Conservation (phyloP, 2,113 vertebrate species). For the Uria aalge region DNA sequence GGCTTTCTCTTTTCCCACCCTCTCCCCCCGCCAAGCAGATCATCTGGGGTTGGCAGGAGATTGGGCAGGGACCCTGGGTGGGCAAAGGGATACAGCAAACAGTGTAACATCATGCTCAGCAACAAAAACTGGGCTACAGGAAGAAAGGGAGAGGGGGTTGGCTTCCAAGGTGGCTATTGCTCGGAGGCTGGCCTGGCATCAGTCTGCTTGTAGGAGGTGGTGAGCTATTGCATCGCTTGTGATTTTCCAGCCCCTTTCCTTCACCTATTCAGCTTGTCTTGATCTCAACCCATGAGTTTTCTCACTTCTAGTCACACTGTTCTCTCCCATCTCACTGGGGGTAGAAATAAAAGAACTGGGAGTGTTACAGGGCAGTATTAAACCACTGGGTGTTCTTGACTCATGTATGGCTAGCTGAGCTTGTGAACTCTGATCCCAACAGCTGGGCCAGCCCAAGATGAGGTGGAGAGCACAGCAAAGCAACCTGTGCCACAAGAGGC, state of each 20-base stretch:
- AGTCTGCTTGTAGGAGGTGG: neutral
- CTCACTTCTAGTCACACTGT: neutral
- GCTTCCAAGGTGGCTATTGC: neutral
- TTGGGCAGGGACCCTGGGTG: neutral
- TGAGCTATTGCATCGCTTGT: rapidly evolving
- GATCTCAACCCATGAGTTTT: neutral
- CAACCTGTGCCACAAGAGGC: neutral
- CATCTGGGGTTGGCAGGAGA: neutral
- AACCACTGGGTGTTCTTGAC: neutral
- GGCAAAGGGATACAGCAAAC: neutral
- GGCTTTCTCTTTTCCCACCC: neutral
- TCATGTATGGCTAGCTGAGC: neutral
- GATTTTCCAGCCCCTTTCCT: neutral
- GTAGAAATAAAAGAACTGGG: neutral
- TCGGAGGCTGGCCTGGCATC: neutral
- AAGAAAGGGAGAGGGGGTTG: neutral
- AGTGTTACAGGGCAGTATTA: neutral
- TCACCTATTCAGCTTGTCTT: neutral
- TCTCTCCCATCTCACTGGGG: neutral
- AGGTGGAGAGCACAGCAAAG: neutral
- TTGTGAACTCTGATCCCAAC: neutral
- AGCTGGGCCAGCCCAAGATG: neutral
- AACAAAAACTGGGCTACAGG: neutral
- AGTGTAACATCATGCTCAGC: neutral
- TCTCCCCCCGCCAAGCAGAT: neutral